Conservation (phyloP, 2,888 invertebrate species). For the Eustalomyia histrio region DNA sequence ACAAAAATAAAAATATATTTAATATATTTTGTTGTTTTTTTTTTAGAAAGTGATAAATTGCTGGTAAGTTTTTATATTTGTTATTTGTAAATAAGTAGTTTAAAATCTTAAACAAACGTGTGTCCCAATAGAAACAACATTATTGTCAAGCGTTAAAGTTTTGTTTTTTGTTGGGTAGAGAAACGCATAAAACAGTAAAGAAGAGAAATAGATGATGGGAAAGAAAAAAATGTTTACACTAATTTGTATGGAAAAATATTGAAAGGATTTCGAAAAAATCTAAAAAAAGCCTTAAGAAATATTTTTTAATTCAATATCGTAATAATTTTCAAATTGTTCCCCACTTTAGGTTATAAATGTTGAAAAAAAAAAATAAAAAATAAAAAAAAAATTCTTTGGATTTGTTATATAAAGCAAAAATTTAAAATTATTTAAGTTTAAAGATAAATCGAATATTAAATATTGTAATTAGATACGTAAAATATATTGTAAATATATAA, state of each 20-base stretch:
- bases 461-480: no score
- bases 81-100: conserved; percentile 42
- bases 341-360: no score
- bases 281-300: neutral
- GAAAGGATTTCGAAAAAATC: neutral
- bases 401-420: no score
- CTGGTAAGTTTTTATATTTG: conserved; percentile 26
- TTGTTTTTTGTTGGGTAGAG: conserved; percentile 17
- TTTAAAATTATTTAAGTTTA: no score
- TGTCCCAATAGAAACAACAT: conserved; percentile 43
- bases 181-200: conserved; percentile 16
- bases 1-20: conserved; percentile 22
- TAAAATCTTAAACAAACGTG: conserved; percentile 12
- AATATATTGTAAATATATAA: no score
- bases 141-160: conserved; percentile 46
- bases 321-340: neutral
- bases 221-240: neutral
- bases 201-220: conserved; percentile 1
- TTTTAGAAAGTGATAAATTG: conserved; percentile 27
- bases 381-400: no score
- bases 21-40: neutral
- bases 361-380: no score
- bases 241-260: neutral
- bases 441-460: no score
- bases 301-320: neutral